Conservation (phyloP, 2,797 vertebrate species). For the Gastrophryne carolinensis region DNA sequence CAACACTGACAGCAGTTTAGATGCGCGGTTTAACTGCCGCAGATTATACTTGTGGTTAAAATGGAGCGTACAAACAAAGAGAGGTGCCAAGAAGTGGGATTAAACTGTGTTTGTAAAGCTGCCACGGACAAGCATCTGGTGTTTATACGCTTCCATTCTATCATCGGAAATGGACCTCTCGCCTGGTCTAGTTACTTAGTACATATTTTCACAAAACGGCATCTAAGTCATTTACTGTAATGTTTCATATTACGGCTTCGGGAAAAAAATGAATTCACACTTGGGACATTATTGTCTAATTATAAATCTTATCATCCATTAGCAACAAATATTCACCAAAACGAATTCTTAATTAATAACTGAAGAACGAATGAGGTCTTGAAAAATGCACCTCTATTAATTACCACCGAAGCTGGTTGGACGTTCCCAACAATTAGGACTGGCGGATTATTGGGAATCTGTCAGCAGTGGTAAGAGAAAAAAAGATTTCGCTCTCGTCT, state of each 20-base stretch:
- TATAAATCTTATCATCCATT: conserved; percentile 98
- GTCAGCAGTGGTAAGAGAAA: conserved; percentile 71
- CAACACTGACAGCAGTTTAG: conserved; percentile 42
- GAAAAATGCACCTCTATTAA: conserved; percentile 95
- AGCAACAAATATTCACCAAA: conserved; percentile 99
- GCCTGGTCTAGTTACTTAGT: conserved; percentile 65
- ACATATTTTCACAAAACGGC: conserved; percentile 62
- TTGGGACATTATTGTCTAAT: conserved; percentile 91
- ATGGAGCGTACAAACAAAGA: conserved; percentile 32
- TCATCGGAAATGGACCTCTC: conserved; percentile 54
- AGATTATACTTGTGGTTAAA: conserved; percentile 39
- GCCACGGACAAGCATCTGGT: conserved; percentile 17
- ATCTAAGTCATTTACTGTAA: conserved; percentile 71
- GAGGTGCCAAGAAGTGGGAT: conserved; percentile 48
- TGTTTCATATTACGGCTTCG: conserved; percentile 75
- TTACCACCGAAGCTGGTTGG: conserved; percentile 88
- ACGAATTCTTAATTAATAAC: conserved; percentile 99
- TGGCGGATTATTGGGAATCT: conserved; percentile 71
- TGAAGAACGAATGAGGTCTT: conserved; percentile 99
- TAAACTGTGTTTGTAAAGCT: conserved; percentile 33
- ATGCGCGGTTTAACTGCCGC: conserved; percentile 26
- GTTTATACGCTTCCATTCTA: conserved; percentile 49
- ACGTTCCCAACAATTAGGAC: conserved; percentile 81
- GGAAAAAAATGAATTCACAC: conserved; percentile 73
- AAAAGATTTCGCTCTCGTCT: conserved; percentile 41